Base-by-base conservation (phyloP, 2,797 vertebrate genomes). In the Fratercula arctica region DNA sequence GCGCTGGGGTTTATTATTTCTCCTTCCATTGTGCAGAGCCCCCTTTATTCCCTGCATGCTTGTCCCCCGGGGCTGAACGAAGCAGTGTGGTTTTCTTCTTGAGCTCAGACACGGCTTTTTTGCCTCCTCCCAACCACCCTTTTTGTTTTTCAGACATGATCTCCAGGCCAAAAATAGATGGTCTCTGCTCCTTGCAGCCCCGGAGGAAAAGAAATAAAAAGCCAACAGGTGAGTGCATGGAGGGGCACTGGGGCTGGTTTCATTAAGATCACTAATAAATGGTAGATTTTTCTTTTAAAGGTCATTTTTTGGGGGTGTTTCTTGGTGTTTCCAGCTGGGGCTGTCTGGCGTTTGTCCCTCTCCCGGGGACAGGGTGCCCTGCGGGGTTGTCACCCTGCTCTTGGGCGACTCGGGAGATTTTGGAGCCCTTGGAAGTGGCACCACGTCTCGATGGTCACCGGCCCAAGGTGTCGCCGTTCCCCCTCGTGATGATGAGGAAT, bases 11-110 rank as follows among this genome's bases (percentile, higher is more conserved):
- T 94, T 61, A 90, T 97, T 95, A 81, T 91, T 94, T 61, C 63
- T 6, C 91, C 45, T 83, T 94, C 96, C 43, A 96, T 96, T 96
- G 96, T 97, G 91, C 93, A 81, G 70, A 89, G 51, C 56, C 48
- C 33, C 87, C 94, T 96, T 96, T 92, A 20, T 95, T 96, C 94
- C 91, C 91, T 59, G 67, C 87, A 43, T 59, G 94, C 51, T 28
- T 7, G 6, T 89, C 67, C 91, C 0, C n/a, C 14, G 15, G 73
- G 94, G 95, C 89, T 2, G 35, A 73, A 39, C 11, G 45, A 24
- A 79, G 87, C 86, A 8, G 63, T 20, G 91, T 82, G 87, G 84
- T 61, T 89, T 89, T 45, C 72, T 94, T 76, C 87, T 95, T 29
- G n/a, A 1, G 9, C 93, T 94, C 93, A 89, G 76, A 72, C 74